These are phyloP conservation scores for Amblyjoppa proteus DNA, from an alignment of 2,888 invertebrate genomes.

Conservation along the genomic window DNA sequence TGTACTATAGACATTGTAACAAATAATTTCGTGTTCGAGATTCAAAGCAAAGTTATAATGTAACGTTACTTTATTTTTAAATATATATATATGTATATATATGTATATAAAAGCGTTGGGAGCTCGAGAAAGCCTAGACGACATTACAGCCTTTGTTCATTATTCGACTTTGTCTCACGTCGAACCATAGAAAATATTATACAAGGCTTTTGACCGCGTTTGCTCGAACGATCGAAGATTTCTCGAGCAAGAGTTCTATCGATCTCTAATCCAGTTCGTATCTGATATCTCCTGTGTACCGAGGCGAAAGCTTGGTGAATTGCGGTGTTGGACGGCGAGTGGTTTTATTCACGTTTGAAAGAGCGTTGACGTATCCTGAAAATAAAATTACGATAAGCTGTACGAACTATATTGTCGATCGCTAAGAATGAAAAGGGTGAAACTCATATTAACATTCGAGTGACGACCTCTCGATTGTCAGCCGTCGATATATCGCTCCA, in stretches of 20 bases:
- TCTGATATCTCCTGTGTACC: neutral
- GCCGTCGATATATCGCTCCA: neutral
- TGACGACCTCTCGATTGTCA: neutral
- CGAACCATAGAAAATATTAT: conserved; percentile 3
- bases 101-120: conserved; percentile 7
- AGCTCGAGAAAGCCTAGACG: conserved; percentile 2
- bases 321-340: conserved; percentile 1
- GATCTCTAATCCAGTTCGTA: neutral
- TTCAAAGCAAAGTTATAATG: neutral
- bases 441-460: neutral
- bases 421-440: neutral
- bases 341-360: conserved; percentile 2
- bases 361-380: conserved; percentile 14
- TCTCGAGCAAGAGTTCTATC: neutral
- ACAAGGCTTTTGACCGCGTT: neutral
- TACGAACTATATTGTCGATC: neutral
- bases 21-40: neutral
- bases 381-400: neutral
- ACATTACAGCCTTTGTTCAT: conserved; percentile 10
- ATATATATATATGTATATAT: conserved; percentile 7
- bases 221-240: neutral
- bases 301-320: neutral
- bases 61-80: neutral
- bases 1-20: neutral
- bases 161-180: neutral